Conservation (phyloP, 2,888 invertebrate genomes). For the Drosophila meridiana region DNA sequence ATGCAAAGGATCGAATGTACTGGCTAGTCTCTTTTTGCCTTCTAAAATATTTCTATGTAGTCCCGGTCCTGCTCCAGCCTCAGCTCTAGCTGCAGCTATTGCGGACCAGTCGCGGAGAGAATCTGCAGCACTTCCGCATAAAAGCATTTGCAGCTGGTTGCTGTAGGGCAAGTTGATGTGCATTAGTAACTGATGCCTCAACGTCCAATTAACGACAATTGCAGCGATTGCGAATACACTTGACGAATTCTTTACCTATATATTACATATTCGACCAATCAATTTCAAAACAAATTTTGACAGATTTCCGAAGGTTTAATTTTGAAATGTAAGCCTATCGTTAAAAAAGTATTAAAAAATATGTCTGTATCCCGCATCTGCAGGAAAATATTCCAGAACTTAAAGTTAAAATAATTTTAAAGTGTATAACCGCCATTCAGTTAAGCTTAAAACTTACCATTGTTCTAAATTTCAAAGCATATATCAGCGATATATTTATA, state of each 20-base stretch:
- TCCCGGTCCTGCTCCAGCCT: conserved; percentile 61
- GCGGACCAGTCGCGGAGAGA: conserved; percentile 84
- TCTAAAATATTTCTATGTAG: conserved; percentile 82
- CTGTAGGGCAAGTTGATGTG: conserved; percentile 30
- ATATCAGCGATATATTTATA: too few species aligned
- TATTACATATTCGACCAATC: conserved; percentile 4
- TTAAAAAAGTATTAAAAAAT: not conserved
- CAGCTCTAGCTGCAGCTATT: conserved; percentile 84
- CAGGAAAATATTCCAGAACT: too few species aligned
- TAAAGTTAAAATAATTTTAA: too few species aligned
- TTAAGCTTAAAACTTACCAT: not conserved
- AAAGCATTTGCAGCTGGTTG: conserved; percentile 69
- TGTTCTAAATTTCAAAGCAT: too few species aligned
- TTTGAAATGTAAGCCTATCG: conserved; percentile 1
- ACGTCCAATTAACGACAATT: conserved; percentile 12
- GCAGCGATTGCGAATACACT: conserved; percentile 6
- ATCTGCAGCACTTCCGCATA: conserved; percentile 84
- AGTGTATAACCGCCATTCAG: too few species aligned
- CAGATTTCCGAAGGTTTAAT: not conserved
- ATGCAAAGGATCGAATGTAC: conserved; percentile 10
- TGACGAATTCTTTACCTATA: not conserved
- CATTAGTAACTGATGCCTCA: conserved; percentile 41
- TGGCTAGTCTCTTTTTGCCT: too few species aligned
- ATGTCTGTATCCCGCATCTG: too few species aligned
- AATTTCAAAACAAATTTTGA: conserved; percentile 8